Percentiles rank a stretch among this genome's conserved stretches.
These are phyloP conservation scores for Microctonus hyperodae DNA, from an alignment of 2,888 invertebrate genomes.

Conservation along the genomic window DNA sequence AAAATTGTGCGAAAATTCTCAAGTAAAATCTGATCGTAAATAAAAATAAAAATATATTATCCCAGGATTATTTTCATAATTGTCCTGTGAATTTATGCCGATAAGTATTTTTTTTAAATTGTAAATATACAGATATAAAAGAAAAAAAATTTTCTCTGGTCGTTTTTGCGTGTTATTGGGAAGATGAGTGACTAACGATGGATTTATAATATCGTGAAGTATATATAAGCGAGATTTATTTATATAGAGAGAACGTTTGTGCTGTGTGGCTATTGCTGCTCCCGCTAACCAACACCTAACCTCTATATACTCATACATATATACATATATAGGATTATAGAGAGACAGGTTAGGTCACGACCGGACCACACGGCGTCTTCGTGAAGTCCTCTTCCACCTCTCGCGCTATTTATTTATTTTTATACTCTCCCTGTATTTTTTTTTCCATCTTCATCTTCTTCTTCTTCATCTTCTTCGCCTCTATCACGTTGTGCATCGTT, in stretches of 20 bases:
- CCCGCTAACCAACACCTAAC: conserved; percentile 29
- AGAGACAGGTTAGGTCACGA: conserved; percentile 56
- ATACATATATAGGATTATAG: not conserved
- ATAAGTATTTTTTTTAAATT: too few relatives aligned
- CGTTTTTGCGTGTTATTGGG: not conserved
- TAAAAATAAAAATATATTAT: too few relatives aligned
- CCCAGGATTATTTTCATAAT: too few relatives aligned
- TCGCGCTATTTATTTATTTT: not conserved
- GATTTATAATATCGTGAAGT: not conserved
- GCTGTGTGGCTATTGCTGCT: not conserved
- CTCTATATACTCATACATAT: conserved; percentile 38
- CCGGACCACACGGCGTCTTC: conserved; percentile 27
- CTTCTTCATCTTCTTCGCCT: not conserved
- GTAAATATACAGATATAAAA: too few relatives aligned
- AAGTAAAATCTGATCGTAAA: too few relatives aligned
- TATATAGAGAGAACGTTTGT: not conserved
- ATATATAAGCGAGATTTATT: not conserved
- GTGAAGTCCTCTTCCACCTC: not conserved
- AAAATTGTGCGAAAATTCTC: too few relatives aligned
- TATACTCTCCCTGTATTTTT: too few relatives aligned
- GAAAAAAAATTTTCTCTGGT: not conserved
- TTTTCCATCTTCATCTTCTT: not conserved
- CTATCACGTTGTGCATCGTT: not conserved
- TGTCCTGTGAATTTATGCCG: too few relatives aligned
- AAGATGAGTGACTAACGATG: not conserved